A percentile compares a stretch with the other conserved stretches of the same genome.
These are phyloP conservation scores for Lepus americanus DNA, from an alignment of 2,113 vertebrate species.

Conservation along the genomic window DNA sequence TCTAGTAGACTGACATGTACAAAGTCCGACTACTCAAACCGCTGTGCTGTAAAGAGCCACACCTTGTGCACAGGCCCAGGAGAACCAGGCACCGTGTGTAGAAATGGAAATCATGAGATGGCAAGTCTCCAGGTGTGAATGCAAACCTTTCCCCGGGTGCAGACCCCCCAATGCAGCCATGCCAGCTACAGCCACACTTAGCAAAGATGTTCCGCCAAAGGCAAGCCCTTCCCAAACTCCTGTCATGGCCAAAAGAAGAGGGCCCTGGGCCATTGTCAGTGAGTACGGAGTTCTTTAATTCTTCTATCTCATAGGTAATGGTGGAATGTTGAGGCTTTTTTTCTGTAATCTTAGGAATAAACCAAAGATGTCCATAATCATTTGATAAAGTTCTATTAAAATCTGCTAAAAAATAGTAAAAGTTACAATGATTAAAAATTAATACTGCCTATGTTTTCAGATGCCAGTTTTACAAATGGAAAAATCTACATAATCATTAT, in stretches of 20 bases:
- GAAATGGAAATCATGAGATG: not conserved
- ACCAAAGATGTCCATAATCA: not conserved
- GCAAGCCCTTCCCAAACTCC: not conserved
- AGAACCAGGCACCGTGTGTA: rapidly evolving
- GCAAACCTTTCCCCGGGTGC: not conserved
- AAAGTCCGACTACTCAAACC: not conserved
- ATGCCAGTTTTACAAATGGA: not conserved
- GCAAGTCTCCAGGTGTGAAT: not conserved
- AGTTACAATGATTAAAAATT: constrained; percentile 17
- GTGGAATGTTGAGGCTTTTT: not conserved
- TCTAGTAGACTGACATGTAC: not conserved
- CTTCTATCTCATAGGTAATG: not conserved
- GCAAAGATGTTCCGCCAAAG: not conserved
- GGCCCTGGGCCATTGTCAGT: not conserved
- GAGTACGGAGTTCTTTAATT: not conserved
- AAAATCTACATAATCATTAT: not conserved
- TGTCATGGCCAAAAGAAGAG: not conserved
- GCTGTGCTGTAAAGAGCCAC: not conserved
- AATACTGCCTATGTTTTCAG: not conserved
- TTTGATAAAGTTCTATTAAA: not conserved
- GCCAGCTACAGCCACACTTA: not conserved
- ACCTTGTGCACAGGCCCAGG: too few relatives aligned
- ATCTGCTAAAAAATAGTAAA: not conserved
- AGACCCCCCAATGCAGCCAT: too few relatives aligned
- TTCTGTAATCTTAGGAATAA: not conserved